These are phyloP conservation scores for Zaprionus ghesquierei DNA, from an alignment of 1,140 invertebrate species.

Conservation along the genomic window DNA sequence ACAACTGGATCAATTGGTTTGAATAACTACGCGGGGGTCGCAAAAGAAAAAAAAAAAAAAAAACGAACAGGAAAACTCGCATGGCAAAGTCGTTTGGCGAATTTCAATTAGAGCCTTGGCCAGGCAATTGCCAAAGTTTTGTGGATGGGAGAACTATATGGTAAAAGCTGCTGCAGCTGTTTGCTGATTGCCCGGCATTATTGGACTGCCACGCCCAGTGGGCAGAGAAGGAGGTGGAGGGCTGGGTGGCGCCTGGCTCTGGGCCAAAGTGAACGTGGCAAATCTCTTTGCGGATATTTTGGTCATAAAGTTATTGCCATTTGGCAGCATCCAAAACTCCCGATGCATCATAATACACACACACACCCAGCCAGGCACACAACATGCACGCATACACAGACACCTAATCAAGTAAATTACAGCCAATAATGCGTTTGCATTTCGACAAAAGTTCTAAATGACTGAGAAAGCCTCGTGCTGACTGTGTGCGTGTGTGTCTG, in stretches of 20 bases:
- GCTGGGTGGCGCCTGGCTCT: conserved; percentile 1
- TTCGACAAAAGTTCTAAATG: conserved; percentile 30
- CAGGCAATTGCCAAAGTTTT: conserved; percentile 18
- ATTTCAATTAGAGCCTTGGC: conserved; percentile 24
- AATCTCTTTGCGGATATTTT: conserved; percentile 21
- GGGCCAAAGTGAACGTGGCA: conserved; percentile 12
- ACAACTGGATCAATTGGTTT: conserved; percentile 15
- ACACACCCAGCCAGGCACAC: neutral
- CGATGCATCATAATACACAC: conserved; percentile 3
- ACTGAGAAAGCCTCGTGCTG: neutral
- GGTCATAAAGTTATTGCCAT: conserved; percentile 20
- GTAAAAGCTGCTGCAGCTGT: conserved; percentile 14
- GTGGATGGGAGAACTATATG: conserved; percentile 1
- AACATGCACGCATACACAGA: neutral
- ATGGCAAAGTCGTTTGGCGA: conserved; percentile 12
- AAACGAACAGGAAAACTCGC: neutral
- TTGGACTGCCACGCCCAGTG: neutral
- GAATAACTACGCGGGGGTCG: neutral
- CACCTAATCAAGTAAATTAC: conserved; percentile 41
- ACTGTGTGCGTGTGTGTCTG: neutral
- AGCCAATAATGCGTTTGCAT: conserved; percentile 43
- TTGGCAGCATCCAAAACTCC: conserved; percentile 2
- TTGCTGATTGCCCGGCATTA: neutral
- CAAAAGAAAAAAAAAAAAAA: neutral
- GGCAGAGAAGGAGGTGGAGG: neutral